Evolutionary conservation across 1,140 invertebrate genomes (phyloP).

Genomic region (Eumaeus atala): DNA sequence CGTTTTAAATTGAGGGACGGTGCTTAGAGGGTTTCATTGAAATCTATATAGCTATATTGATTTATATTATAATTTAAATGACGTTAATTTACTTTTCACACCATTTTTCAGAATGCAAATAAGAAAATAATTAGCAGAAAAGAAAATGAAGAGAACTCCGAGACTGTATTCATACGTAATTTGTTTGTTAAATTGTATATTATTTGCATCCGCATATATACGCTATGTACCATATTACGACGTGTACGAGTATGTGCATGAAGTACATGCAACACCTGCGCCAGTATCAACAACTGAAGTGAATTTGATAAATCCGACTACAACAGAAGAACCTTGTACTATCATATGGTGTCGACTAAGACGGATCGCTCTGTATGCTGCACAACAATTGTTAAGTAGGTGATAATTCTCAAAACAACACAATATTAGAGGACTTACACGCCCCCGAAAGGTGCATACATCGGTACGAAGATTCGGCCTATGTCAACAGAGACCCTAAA

Average conservation of each 20-base stretch:
- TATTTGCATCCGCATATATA: neutral
- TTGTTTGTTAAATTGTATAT: neutral
- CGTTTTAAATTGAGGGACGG: too few relatives aligned
- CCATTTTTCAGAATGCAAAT: too few relatives aligned
- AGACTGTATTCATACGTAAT: neutral
- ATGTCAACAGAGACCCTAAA: too few relatives aligned
- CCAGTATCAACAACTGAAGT: neutral
- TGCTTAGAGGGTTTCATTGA: too few relatives aligned
- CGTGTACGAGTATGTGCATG: slow-evolving; percentile 3
- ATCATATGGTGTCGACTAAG: neutral
- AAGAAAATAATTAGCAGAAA: too few relatives aligned
- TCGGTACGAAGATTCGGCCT: too few relatives aligned
- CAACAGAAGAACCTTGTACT: neutral
- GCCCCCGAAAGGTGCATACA: too few relatives aligned
- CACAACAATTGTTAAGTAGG: neutral
- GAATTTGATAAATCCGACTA: neutral
- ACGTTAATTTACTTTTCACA: too few relatives aligned
- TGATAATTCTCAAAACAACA: neutral
- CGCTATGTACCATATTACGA: neutral
- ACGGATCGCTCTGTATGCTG: slow-evolving; percentile 1
- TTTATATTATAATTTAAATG: too few relatives aligned
- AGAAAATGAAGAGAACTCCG: too few relatives aligned
- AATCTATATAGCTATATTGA: too few relatives aligned
- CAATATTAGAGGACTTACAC: too few relatives aligned
- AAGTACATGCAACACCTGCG: neutral